Evolutionary conservation across 2,797 vertebrate species (phyloP).

Genomic region (Notolabrus celidotus): DNA sequence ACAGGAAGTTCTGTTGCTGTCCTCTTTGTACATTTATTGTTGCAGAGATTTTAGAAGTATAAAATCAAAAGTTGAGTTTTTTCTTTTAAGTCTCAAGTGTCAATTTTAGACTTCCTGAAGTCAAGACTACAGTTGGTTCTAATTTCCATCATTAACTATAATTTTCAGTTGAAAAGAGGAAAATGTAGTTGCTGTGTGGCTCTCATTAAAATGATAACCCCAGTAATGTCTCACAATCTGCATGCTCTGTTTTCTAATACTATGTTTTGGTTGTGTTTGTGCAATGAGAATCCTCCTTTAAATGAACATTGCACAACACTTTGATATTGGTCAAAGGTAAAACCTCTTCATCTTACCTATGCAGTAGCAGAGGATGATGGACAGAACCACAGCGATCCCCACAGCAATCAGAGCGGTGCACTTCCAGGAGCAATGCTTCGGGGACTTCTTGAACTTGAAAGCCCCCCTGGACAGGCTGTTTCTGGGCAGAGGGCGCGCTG

Average conservation of each 20-base stretch:
- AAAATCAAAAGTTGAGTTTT: too few relatives aligned
- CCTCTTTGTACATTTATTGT: too few relatives aligned
- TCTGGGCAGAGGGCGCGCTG: conserved; percentile 95
- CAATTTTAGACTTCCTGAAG: too few relatives aligned
- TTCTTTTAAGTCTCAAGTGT: too few relatives aligned
- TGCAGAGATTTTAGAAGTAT: too few relatives aligned
- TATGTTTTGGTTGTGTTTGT: conserved; percentile 19
- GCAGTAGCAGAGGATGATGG: conserved; percentile 96
- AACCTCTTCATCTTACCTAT: conserved; percentile 88
- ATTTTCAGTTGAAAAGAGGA: not conserved
- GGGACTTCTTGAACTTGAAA: conserved; percentile 99
- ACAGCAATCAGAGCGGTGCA: conserved; percentile 97
- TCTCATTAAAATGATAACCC: conserved; percentile 20
- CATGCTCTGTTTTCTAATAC: not conserved
- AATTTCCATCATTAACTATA: not conserved
- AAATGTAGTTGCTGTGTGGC: not conserved
- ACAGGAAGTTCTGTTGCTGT: too few relatives aligned
- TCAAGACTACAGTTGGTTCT: not conserved
- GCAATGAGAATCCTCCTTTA: not conserved
- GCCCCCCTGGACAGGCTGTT: conserved; percentile 97
- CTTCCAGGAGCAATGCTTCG: conserved; percentile 98
- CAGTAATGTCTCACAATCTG: conserved; percentile 14
- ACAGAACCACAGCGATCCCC: conserved; percentile 94
- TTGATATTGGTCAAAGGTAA: not conserved
- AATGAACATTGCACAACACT: not conserved